phyloP scores from a whole-genome alignment of 30 jellyfish, hydroid and myxozoan species.

The Haliclystus octoradiatus region DNA sequence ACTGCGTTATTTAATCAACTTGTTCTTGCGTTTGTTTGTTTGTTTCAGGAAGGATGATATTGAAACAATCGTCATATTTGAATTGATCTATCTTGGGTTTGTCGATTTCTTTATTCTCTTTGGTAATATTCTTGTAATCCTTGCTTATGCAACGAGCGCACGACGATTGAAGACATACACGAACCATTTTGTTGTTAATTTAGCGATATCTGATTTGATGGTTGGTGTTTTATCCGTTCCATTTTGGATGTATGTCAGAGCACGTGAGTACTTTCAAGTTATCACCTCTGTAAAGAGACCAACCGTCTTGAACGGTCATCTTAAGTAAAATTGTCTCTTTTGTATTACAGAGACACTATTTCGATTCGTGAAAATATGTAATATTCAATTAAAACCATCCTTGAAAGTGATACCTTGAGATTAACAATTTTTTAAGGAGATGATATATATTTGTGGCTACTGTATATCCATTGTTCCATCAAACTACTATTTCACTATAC shows the following conservation, averaged over 20 bases:
- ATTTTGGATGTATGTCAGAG: conserved; percentile 54
- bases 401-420: too few species aligned
- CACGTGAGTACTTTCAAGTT: conserved; percentile 28
- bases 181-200: conserved; percentile 68
- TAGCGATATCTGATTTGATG: conserved; percentile 66
- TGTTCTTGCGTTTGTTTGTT: too few species aligned
- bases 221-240: conserved; percentile 78
- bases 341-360: too few species aligned
- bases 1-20: too few species aligned
- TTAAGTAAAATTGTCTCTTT: too few species aligned
- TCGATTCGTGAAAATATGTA: too few species aligned
- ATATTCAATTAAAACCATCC: too few species aligned
- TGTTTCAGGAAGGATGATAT: too few species aligned
- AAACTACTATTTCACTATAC: too few species aligned
- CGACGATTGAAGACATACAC: conserved; percentile 69
- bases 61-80: conserved; percentile 11
- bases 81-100: conserved; percentile 39
- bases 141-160: conserved; percentile 66
- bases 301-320: background rate
- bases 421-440: too few species aligned
- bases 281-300: background rate
- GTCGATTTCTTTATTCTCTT: conserved; percentile 35
- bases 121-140: conserved; percentile 75
- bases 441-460: too few species aligned
- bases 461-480: too few species aligned